These are phyloP conservation scores for Rhagologus leucostigma DNA, from an alignment of 2,113 vertebrate species.

Conservation along the genomic window DNA sequence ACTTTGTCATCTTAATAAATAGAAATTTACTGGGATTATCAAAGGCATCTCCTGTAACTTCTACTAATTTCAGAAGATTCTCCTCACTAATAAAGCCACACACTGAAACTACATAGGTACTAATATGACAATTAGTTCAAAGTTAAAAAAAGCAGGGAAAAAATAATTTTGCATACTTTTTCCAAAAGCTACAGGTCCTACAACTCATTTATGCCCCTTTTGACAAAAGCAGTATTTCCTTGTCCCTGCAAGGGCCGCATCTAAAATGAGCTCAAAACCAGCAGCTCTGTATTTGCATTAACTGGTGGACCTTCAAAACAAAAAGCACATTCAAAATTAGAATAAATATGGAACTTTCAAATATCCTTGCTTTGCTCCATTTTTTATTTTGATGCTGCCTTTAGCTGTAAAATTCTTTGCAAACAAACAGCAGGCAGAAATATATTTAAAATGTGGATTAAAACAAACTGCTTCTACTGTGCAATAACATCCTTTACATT, in stretches of 20 bases:
- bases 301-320: background rate
- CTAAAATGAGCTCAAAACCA: background rate
- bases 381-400: background rate
- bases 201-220: background rate
- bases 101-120: background rate
- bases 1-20: background rate
- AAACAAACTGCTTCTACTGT: background rate
- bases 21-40: background rate
- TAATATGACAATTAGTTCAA: background rate
- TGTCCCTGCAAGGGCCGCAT: background rate
- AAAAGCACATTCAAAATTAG: background rate
- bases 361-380: background rate
- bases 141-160: background rate
- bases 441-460: background rate
- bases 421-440: background rate
- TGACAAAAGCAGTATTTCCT: background rate
- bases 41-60: background rate
- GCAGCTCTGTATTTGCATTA: background rate
- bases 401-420: background rate
- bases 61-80: background rate
- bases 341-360: background rate
- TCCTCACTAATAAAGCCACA: background rate
- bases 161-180: background rate
- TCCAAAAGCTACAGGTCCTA: background rate
- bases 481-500: background rate